Evolutionary conservation across 2,797 vertebrate genomes (phyloP).

Genomic region (Malurus splendens): DNA sequence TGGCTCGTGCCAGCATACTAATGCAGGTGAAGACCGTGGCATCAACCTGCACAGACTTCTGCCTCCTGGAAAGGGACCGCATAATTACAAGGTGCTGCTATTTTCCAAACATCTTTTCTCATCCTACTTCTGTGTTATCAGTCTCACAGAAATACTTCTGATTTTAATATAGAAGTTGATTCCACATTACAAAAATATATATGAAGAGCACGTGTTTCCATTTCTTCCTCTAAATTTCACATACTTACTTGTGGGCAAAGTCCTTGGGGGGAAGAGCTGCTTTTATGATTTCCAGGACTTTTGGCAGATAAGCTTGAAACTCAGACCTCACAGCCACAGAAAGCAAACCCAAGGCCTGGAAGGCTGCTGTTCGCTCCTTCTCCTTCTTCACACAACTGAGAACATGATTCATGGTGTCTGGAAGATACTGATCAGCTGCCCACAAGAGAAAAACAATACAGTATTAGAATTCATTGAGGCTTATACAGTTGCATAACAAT

Average conservation of each 20-base stretch:
- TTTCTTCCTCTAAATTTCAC: not conserved
- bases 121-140: not conserved
- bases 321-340: constrained; percentile 91
- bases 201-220: not conserved
- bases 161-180: not conserved
- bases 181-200: not conserved
- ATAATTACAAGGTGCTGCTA: not conserved
- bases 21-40: constrained; percentile 98
- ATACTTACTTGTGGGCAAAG: constrained; percentile 93
- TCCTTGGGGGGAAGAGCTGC: constrained; percentile 94
- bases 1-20: constrained; percentile 95
- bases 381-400: constrained; percentile 94
- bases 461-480: not conserved
- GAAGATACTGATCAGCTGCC: constrained; percentile 89
- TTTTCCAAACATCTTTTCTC: not conserved
- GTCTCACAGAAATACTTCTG: not conserved
- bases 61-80: constrained; percentile 77
- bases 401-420: constrained; percentile 94
- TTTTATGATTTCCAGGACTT: constrained; percentile 96
- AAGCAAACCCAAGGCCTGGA: constrained; percentile 92
- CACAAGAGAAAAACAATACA: not conserved
- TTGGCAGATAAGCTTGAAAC: constrained; percentile 90
- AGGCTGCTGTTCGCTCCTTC: constrained; percentile 92
- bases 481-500: not conserved
- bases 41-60: constrained; percentile 96